A percentile compares a stretch with the other conserved stretches of the same genome.
These are phyloP conservation scores for Acrocera orbiculus DNA, from an alignment of 2,888 invertebrate species.

Conservation along the genomic window DNA sequence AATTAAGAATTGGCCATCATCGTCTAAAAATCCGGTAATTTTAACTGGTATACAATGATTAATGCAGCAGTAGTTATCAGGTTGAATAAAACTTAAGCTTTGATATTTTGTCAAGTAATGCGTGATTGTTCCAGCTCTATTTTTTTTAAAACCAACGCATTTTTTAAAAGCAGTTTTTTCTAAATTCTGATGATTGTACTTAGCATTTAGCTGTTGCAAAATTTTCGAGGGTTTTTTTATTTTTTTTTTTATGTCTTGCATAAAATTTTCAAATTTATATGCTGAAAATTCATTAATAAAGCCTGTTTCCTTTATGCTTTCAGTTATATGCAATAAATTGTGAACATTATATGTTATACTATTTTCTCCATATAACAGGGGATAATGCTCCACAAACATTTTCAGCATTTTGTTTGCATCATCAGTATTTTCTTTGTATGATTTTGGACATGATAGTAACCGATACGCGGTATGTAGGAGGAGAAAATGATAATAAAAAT, in stretches of 20 bases:
- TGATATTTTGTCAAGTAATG: not conserved
- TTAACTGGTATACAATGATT: constrained; percentile 2
- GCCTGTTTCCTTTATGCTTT: constrained; percentile 5
- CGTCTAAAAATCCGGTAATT: constrained; percentile 3
- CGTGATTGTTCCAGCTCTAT: constrained; percentile 1
- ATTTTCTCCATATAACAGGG: constrained; percentile 9
- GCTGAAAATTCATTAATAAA: constrained; percentile 6
- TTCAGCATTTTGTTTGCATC: constrained; percentile 4
- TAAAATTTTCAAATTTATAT: constrained; percentile 10
- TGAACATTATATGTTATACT: constrained; percentile 10
- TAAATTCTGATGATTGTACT: no score
- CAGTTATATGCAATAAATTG: constrained; percentile 9
- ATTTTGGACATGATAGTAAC: constrained; percentile 6
- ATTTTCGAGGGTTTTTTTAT: constrained; percentile 5
- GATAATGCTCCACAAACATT: constrained; percentile 9
- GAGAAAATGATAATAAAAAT: constrained; percentile 9
- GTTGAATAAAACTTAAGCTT: not conserved
- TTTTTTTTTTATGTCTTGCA: constrained; percentile 5
- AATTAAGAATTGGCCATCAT: constrained; percentile 1
- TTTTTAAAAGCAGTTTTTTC: no score
- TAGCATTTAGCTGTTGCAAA: constrained; percentile 2
- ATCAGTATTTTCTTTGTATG: constrained; percentile 4
- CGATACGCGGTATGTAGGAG: constrained; percentile 7
- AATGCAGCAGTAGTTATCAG: constrained; percentile 4
- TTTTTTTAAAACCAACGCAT: constrained; percentile 2